Percentiles rank a stretch among this genome's conserved stretches.
Conservation (phyloP, 2,888 invertebrate genomes). For the Corythucha ciliata region DNA sequence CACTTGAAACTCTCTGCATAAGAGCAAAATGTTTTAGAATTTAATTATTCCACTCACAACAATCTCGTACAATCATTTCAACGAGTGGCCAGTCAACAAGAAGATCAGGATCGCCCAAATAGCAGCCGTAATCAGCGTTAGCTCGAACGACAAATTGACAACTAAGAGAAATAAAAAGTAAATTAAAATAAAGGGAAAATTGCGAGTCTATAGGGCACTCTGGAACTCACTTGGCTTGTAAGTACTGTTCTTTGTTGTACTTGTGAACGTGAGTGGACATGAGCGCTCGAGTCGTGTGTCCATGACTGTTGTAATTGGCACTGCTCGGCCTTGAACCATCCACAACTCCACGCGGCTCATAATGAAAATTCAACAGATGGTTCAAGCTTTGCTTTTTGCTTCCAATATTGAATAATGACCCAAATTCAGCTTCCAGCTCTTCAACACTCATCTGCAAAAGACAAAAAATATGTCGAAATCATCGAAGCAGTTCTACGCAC, state of each 20-base stretch:
- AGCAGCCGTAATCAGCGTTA: slow-evolving; percentile 66
- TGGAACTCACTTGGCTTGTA: slow-evolving; percentile 77
- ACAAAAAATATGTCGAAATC: slow-evolving; percentile 1
- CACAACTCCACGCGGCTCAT: slow-evolving; percentile 51
- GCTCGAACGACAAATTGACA: slow-evolving; percentile 91
- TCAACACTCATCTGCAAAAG: slow-evolving; percentile 43
- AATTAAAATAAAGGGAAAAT: neutral
- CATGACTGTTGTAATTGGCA: slow-evolving; percentile 30
- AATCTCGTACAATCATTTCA: slow-evolving; percentile 69
- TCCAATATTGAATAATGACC: slow-evolving; percentile 72
- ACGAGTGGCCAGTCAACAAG: slow-evolving; percentile 86
- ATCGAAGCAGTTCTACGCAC: no score
- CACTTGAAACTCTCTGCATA: slow-evolving; percentile 50
- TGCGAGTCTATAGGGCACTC: neutral
- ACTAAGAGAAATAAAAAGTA: slow-evolving; percentile 45
- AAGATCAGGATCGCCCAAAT: slow-evolving; percentile 74
- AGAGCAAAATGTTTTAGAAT: neutral
- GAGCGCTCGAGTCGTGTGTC: slow-evolving; percentile 39
- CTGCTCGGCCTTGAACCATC: slow-evolving; percentile 3
- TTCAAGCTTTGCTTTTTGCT: slow-evolving; percentile 87
- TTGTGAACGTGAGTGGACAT: slow-evolving; percentile 52
- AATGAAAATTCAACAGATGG: slow-evolving; percentile 88
- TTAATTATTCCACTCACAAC: neutral
- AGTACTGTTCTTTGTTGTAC: slow-evolving; percentile 86
- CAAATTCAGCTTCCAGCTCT: slow-evolving; percentile 58